Base-by-base conservation (phyloP, 1,140 invertebrate genomes). In the Heliconius melpomene region DNA sequence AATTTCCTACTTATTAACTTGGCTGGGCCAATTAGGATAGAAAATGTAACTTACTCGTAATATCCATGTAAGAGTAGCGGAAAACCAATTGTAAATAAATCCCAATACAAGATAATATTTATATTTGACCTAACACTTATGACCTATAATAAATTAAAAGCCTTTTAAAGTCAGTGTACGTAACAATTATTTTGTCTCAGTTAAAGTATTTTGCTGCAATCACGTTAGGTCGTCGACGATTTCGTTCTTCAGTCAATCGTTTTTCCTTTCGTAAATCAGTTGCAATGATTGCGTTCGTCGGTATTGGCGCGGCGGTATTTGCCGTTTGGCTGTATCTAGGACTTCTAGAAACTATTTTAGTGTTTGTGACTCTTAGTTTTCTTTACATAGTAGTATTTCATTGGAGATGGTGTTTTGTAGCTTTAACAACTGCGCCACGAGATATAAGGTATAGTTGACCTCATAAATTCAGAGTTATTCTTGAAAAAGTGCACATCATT, bases 321-420 rank as follows among this genome's bases (percentile, higher is more conserved):
- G 89, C 89, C 38, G 84, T 89, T 78, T 92, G 85, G 81, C 70
- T 91, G 46, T 88, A 86, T 80, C 82, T 88, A 26, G 91, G 90
- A 70, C 85, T 93, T 54, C 75, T 86, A 36, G 82, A 82, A 74
- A 90, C 91, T n/a, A 29, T 90, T 40, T 40, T 84, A 74, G 79
- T 87, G 71, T 84, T 85, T 74, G n/a, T 89, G 74, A 38, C 80
- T 72, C 66, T 90, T 75, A 73, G 79, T 79, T 54, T 87, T 60
- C 38, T 89, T n/a, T 94, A 90, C 79, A 76, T 72, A 26, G 26
- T 88, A 66, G 54, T 90, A 40, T 92, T 91, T 74, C 88, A 93
- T 74, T 95, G 95, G 77, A 94, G 94, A 89, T 97, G 96, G 96
- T 95, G 96, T 85, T 97, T 97, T 86, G 95, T 98, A 70, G 97